phyloP scores from a whole-genome alignment of 2,113 vertebrate genomes.

The Proteles cristata region DNA sequence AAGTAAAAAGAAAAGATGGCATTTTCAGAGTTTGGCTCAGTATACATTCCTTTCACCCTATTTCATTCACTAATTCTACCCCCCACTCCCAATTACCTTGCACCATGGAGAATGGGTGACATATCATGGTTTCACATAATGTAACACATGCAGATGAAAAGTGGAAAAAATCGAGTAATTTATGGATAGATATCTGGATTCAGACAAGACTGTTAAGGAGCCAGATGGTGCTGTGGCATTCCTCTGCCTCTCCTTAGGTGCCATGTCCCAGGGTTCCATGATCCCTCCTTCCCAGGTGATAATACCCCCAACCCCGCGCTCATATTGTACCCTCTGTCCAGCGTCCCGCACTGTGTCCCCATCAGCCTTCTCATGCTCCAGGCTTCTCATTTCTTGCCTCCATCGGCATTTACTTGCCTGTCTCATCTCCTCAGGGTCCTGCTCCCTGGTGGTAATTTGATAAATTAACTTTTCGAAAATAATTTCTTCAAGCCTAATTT shows the following conservation, averaged over 20 bases:
- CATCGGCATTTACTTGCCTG: neutral
- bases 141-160: neutral
- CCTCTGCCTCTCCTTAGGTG: neutral
- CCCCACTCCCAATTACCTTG: neutral
- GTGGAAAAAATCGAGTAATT: neutral
- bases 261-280: neutral
- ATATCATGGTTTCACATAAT: neutral
- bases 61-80: neutral
- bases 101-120: constrained; percentile 12
- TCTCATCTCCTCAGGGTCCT: constrained; percentile 9
- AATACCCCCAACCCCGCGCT: neutral
- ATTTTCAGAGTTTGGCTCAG: neutral
- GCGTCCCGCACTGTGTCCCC: neutral
- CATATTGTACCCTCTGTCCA: neutral
- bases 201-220: neutral
- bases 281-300: too few relatives aligned
- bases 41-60: neutral
- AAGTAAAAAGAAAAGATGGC: neutral
- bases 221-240: neutral
- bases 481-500: constrained; percentile 14
- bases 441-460: neutral
- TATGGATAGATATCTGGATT: neutral
- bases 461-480: constrained; percentile 36
- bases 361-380: neutral
- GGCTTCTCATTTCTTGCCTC: neutral